phyloP scores from a whole-genome alignment of 1,140 invertebrate genomes.

The Lepidurus arcticus region DNA sequence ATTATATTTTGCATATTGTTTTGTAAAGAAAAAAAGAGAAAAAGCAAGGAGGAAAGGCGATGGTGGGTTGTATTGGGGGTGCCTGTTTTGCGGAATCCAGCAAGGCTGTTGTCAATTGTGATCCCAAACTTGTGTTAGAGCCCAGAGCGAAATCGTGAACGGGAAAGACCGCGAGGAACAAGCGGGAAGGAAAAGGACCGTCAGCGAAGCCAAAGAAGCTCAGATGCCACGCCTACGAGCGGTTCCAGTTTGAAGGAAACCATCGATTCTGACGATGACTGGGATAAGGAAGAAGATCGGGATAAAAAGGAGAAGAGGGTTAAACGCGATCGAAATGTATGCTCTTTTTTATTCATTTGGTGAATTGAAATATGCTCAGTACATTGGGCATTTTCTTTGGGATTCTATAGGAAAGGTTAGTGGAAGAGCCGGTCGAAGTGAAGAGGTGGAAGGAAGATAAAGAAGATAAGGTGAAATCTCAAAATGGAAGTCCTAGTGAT shows the following conservation, averaged over 20 bases:
- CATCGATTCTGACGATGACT: neutral
- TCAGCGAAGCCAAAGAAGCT: neutral
- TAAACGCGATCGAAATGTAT: too few relatives aligned
- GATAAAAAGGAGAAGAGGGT: conserved; percentile 22
- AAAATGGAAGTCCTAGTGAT: conserved; percentile 16
- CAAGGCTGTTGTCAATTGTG: conserved; percentile 18
- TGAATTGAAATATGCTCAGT: neutral
- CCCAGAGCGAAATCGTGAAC: conserved; percentile 20
- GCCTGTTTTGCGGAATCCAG: neutral
- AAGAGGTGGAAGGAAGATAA: conserved; percentile 67
- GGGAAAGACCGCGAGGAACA: conserved; percentile 6
- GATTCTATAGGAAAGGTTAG: conserved; percentile 60
- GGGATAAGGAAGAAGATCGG: conserved; percentile 9
- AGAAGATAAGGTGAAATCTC: conserved; percentile 56
- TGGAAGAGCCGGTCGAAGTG: conserved; percentile 52
- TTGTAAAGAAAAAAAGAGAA: neutral
- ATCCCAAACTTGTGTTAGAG: conserved; percentile 21
- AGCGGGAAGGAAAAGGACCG: conserved; percentile 16
- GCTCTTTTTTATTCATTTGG: neutral
- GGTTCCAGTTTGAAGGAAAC: neutral
- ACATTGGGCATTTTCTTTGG: conserved; percentile 38
- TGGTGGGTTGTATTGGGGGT: conserved; percentile 2
- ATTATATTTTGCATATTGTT: neutral
- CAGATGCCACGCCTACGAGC: neutral
- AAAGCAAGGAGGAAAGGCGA: neutral